Evolutionary conservation across 2,888 invertebrate species (phyloP), one percentile per base, ranked within the genome.

Genomic region (Apamea anceps): DNA sequence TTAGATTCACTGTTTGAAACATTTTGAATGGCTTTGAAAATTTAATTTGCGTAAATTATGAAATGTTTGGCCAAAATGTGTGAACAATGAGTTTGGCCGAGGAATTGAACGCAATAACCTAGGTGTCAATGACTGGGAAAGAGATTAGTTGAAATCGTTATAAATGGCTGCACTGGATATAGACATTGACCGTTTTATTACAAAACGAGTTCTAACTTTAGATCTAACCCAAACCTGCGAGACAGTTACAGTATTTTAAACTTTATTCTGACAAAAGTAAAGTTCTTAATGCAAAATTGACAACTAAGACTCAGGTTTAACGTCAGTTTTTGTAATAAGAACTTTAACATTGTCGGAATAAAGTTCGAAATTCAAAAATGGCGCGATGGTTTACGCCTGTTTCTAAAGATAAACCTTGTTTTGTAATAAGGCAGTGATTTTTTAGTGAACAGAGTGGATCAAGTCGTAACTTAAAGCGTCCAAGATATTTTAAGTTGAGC

Each of bases 1-100:
- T 81, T 81, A 78, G 15, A 48, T 42, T 65, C 77, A 83, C 25
- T n/a, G n/a, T 75, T 82, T 42, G 6, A 75, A 85, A 74, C 10
- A 72, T 57, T 79, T 71, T 74, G 68, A 79, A 75, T 28, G 51
- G 73, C 76, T 80, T 83, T 70, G n/a, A 65, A 77, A 85, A 79
- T 74, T 68, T 76, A 77, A 76, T 79, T 73, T 60, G 42, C 54
- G 62, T 72, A 62, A 82, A 79, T 82, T 75, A 72, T 71, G 12
- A 79, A 77, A 28, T 62, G 13, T 68, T 84, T 65, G 13, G n/a
- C 21, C 13, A 65, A 76, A 63, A 63, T 81, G 1, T 15, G 21
- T 4, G 32, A 54, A 68, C 79, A 75, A 48, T 37, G 48, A 28
- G 42, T 68, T 74, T 70, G 60, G 25, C 72, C 66, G 45, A 42